Evolutionary conservation across 2,888 invertebrate genomes (phyloP).

Genomic region (Cylloceria caligata): DNA sequence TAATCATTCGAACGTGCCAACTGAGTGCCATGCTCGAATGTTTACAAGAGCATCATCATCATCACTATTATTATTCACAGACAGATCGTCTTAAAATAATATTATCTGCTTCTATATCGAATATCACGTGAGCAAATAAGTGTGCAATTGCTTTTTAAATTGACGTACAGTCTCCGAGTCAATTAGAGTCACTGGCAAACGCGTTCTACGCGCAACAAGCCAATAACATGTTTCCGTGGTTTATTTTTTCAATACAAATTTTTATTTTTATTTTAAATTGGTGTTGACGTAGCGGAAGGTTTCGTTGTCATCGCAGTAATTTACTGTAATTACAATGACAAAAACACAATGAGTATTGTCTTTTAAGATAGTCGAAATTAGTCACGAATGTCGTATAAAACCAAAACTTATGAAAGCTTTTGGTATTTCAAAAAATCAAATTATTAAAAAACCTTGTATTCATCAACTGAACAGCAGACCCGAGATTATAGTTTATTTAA

Average conservation of each 20-base stretch:
- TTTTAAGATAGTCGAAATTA: too few relatives aligned
- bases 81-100: not conserved
- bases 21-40: not conserved
- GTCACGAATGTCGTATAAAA: too few relatives aligned
- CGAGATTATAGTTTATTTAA: too few relatives aligned
- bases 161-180: conserved; percentile 6
- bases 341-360: too few relatives aligned
- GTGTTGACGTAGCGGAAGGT: not conserved
- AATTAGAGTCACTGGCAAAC: not conserved
- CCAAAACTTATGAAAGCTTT: too few relatives aligned
- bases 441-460: too few relatives aligned
- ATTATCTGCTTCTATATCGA: not conserved
- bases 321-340: too few relatives aligned
- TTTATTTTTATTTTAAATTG: not conserved
- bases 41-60: not conserved
- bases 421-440: too few relatives aligned
- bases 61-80: not conserved
- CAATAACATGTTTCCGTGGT: not conserved
- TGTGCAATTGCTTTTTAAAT: not conserved
- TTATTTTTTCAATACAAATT: not conserved
- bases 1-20: conserved; percentile 8
- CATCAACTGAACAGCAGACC: too few relatives aligned
- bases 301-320: too few relatives aligned
- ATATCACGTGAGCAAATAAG: not conserved
- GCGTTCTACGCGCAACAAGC: not conserved